phyloP scores from a whole-genome alignment of 2,113 vertebrate species.

The Callospermophilus lateralis region DNA sequence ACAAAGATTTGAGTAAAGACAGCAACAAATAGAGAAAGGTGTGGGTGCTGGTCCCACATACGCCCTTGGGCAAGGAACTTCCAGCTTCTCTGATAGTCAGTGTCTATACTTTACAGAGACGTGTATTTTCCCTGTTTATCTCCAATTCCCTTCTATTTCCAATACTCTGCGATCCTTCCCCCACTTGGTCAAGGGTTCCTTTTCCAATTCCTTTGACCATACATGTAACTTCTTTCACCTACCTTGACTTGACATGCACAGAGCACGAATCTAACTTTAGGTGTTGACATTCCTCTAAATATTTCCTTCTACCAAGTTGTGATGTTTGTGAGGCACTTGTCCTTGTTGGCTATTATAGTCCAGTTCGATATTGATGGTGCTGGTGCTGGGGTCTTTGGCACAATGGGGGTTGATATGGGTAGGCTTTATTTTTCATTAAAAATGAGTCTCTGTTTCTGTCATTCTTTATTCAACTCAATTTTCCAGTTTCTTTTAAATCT shows the following conservation, averaged over 20 bases:
- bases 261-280: neutral
- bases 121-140: neutral
- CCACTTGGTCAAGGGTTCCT: neutral
- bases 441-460: neutral
- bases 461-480: neutral
- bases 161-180: neutral
- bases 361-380: neutral
- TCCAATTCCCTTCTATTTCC: neutral
- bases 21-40: neutral
- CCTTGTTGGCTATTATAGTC: neutral
- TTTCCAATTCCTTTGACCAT: neutral
- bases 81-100: neutral
- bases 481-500: slow-evolving; percentile 32
- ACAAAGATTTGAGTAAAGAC: neutral
- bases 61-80: neutral
- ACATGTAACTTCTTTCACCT: neutral
- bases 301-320: neutral
- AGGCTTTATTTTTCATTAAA: slow-evolving; percentile 48
- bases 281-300: neutral
- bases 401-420: neutral
- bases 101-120: neutral
- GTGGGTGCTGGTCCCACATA: neutral
- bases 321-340: neutral
- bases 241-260: neutral
- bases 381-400: neutral